Evolutionary conservation across 2,797 vertebrate genomes (phyloP).

Genomic region (Bradypodion ventrale): DNA sequence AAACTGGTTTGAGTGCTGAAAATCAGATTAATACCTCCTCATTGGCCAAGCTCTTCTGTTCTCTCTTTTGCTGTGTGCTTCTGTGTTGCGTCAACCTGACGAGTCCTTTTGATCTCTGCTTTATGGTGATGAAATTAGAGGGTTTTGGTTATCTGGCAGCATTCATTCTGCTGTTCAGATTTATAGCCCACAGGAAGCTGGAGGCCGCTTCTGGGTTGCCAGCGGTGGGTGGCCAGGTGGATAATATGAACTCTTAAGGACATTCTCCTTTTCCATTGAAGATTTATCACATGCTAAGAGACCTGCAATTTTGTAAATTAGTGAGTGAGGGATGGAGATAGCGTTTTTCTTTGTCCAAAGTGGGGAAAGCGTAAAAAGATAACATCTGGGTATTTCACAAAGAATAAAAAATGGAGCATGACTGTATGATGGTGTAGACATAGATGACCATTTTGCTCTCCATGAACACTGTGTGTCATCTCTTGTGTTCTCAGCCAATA

Average conservation of each 20-base stretch:
- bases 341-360: background rate
- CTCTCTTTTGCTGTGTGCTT: slow-evolving; percentile 38
- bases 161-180: slow-evolving; percentile 50
- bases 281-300: background rate
- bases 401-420: background rate
- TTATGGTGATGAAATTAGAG: slow-evolving; percentile 46
- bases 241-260: background rate
- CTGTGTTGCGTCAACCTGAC: slow-evolving; percentile 39
- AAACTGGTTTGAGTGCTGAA: slow-evolving; percentile 36
- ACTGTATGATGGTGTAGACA: background rate
- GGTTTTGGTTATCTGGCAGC: slow-evolving; percentile 48
- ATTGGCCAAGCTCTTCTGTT: background rate
- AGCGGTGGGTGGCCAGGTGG: background rate
- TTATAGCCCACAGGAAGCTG: background rate
- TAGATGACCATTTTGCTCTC: background rate
- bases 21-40: slow-evolving; percentile 58
- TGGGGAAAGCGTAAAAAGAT: background rate
- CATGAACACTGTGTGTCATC: background rate
- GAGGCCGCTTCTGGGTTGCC: background rate
- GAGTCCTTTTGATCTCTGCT: slow-evolving; percentile 50
- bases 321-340: background rate
- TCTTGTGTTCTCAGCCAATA: background rate
- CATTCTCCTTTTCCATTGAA: no score
- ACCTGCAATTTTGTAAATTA: background rate
- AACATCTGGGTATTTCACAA: background rate